Conservation (phyloP, 2,888 invertebrate species). For the Urechis unicinctus region DNA sequence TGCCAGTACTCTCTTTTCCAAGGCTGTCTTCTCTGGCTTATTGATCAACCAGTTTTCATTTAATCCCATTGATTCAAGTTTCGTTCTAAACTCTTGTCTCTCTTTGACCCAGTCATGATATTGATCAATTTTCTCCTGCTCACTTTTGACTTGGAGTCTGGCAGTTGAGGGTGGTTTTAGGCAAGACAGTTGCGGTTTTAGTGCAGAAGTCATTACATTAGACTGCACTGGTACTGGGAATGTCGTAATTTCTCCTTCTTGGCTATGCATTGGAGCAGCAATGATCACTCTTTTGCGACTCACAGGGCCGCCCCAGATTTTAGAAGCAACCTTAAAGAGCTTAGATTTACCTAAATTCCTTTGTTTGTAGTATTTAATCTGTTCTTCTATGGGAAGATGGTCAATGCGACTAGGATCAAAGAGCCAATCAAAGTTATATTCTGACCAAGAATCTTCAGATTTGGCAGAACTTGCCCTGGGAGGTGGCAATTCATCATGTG, state of each 20-base stretch:
- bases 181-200: slow-evolving; percentile 1
- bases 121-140: slow-evolving; percentile 17
- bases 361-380: slow-evolving; percentile 34
- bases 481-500: no score
- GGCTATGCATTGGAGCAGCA: slow-evolving; percentile 39
- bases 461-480: no score
- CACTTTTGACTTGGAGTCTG: neutral
- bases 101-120: slow-evolving; percentile 37
- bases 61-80: slow-evolving; percentile 37
- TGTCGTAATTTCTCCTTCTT: neutral
- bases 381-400: slow-evolving; percentile 36
- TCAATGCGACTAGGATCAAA: slow-evolving; percentile 43
- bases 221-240: neutral
- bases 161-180: neutral
- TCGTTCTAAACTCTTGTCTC: slow-evolving; percentile 32
- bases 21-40: slow-evolving; percentile 37
- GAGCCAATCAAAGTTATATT: slow-evolving; percentile 35
- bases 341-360: slow-evolving; percentile 36
- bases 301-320: slow-evolving; percentile 41
- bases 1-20: slow-evolving; percentile 35
- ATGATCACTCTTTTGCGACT: slow-evolving; percentile 35
- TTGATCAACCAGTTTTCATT: slow-evolving; percentile 33
- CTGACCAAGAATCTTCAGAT: slow-evolving; percentile 3
- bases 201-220: neutral
- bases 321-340: slow-evolving; percentile 41